phyloP scores from a whole-genome alignment of 2,113 vertebrate genomes.

The Rhagologus leucostigma region DNA sequence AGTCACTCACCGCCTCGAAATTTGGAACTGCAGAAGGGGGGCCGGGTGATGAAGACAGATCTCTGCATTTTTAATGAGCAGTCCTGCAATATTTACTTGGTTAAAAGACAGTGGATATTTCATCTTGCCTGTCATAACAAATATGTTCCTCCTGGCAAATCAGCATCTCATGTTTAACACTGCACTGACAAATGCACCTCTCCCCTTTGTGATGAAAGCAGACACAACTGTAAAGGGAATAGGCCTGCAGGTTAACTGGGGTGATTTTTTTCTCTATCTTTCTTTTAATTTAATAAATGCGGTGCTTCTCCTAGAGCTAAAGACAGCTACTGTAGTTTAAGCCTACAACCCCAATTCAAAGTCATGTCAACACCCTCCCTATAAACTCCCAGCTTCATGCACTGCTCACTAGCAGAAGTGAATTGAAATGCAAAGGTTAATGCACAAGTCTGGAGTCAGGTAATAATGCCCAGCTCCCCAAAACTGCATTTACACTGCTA shows the following conservation, averaged over 20 bases:
- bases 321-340: neutral
- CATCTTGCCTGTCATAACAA: slow-evolving; percentile 46
- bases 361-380: neutral
- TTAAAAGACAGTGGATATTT: slow-evolving; percentile 19
- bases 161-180: neutral
- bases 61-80: neutral
- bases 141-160: slow-evolving; percentile 20
- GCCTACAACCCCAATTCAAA: neutral
- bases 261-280: neutral
- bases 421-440: neutral
- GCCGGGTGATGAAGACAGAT: neutral
- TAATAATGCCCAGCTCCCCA: neutral
- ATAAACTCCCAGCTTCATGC: neutral
- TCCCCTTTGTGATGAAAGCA: neutral
- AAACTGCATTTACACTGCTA: neutral
- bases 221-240: neutral
- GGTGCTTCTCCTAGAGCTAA: neutral
- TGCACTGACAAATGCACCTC: neutral
- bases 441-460: neutral
- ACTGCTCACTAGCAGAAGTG: neutral
- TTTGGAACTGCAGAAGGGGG: neutral
- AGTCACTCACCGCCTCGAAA: neutral
- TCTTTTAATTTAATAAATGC: neutral
- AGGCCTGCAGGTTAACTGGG: neutral
- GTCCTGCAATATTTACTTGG: slow-evolving; percentile 14